Percentiles rank a stretch among this genome's conserved stretches.
Evolutionary conservation across 1,140 invertebrate species (phyloP).

Genomic region (Drosophila fuyamai): DNA sequence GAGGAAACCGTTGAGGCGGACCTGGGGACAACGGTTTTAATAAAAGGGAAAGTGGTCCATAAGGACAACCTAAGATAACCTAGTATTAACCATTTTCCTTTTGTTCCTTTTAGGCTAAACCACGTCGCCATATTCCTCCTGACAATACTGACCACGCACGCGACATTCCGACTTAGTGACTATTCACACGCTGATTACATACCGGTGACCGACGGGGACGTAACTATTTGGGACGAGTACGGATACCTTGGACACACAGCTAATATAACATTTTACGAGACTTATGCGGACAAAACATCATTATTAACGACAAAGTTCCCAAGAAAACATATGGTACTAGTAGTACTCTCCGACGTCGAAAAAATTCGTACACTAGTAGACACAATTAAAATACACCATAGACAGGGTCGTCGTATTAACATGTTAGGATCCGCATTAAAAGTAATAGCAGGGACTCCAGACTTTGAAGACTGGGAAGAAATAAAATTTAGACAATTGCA

Average conservation of each 20-base stretch:
- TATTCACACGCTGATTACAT: no score
- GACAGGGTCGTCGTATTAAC: neutral
- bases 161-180: no score
- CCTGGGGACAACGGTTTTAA: no score
- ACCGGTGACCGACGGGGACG: neutral
- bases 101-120: no score
- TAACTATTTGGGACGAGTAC: constrained; percentile 1
- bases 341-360: neutral
- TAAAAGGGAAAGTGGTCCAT: no score
- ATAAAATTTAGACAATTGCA: constrained; percentile 2
- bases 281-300: neutral
- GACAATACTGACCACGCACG: no score
- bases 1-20: no score
- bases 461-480: neutral
- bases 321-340: neutral
- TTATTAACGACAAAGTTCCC: no score
- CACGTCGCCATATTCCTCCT: no score
- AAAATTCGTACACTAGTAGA: neutral
- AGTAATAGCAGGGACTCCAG: neutral
- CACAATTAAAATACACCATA: neutral
- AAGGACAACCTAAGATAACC: no score
- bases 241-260: neutral
- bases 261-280: neutral
- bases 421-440: neutral
- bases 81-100: no score